phyloP scores from a whole-genome alignment of 1,140 invertebrate genomes.

The Lerema accius region DNA sequence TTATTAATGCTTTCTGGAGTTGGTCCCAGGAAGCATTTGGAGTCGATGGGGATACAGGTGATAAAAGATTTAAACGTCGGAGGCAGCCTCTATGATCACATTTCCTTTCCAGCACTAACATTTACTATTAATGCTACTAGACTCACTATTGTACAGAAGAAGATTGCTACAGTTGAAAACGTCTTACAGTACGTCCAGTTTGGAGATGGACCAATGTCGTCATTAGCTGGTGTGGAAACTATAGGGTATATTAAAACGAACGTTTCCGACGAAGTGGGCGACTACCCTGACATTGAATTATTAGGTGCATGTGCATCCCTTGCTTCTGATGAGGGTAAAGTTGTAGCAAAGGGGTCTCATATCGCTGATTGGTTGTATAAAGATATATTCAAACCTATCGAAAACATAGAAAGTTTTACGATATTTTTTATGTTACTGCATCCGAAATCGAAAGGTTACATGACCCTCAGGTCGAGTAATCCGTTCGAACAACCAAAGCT shows the following conservation, averaged over 20 bases:
- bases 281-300: conserved; percentile 86
- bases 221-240: conserved; percentile 85
- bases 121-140: conserved; percentile 83
- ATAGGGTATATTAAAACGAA: conserved; percentile 86
- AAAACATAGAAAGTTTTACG: conserved; percentile 85
- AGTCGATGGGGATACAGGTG: conserved; percentile 86
- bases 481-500: conserved; percentile 89
- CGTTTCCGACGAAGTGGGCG: conserved; percentile 77
- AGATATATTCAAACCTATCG: conserved; percentile 82
- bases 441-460: conserved; percentile 88
- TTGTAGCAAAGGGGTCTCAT: conserved; percentile 82
- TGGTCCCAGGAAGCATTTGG: conserved; percentile 86
- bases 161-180: conserved; percentile 75
- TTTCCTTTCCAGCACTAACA: conserved; percentile 85
- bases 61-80: conserved; percentile 88
- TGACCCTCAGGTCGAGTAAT: conserved; percentile 87
- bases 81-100: conserved; percentile 88
- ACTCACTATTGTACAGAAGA: conserved; percentile 71
- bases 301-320: conserved; percentile 81
- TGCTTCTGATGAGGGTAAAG: conserved; percentile 86
- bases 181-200: conserved; percentile 76
- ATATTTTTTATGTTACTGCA: conserved; percentile 88
- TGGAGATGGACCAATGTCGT: conserved; percentile 82
- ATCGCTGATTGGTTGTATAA: conserved; percentile 84
- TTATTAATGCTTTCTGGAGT: conserved; percentile 92